phyloP scores from a whole-genome alignment of 2,113 vertebrate species.

The Phycodurus eques region DNA sequence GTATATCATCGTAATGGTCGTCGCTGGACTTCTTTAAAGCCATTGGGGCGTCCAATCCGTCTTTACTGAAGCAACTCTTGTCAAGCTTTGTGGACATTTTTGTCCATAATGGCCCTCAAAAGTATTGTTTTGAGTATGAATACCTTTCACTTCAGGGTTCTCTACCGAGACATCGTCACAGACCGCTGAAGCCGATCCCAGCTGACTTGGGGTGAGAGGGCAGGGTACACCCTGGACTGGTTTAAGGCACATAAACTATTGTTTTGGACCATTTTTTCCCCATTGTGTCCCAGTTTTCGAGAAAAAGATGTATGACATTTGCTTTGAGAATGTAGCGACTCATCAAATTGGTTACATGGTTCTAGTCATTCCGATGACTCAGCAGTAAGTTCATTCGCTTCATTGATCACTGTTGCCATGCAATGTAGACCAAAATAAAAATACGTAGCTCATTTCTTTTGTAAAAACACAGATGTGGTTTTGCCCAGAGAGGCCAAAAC shows the following conservation, averaged over 20 bases:
- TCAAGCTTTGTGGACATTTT: slow-evolving; percentile 19
- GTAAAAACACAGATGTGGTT: slow-evolving; percentile 5
- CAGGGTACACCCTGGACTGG: neutral
- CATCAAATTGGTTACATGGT: slow-evolving; percentile 46
- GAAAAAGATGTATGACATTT: slow-evolving; percentile 41
- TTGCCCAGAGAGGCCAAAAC: neutral
- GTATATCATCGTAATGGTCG: slow-evolving; percentile 35
- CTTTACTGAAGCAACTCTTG: slow-evolving; percentile 16
- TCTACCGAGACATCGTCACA: slow-evolving; percentile 31
- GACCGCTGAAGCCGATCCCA: neutral
- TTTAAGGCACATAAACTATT: neutral
- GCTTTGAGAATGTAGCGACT: slow-evolving; percentile 54
- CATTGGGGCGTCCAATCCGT: slow-evolving; percentile 27
- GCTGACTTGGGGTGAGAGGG: neutral
- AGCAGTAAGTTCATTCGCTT: slow-evolving; percentile 43
- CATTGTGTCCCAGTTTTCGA: neutral
- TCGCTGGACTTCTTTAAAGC: slow-evolving; percentile 20
- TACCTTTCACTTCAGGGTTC: slow-evolving; percentile 35
- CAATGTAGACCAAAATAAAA: slow-evolving; percentile 11
- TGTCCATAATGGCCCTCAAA: neutral
- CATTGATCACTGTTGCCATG: slow-evolving; percentile 26
- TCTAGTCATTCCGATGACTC: slow-evolving; percentile 53
- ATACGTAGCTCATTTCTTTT: slow-evolving; percentile 12
- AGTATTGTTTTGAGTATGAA: neutral
- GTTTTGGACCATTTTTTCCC: neutral